Conservation (phyloP, 2,888 invertebrate species). For the Pycnomerus fuliginosus region DNA sequence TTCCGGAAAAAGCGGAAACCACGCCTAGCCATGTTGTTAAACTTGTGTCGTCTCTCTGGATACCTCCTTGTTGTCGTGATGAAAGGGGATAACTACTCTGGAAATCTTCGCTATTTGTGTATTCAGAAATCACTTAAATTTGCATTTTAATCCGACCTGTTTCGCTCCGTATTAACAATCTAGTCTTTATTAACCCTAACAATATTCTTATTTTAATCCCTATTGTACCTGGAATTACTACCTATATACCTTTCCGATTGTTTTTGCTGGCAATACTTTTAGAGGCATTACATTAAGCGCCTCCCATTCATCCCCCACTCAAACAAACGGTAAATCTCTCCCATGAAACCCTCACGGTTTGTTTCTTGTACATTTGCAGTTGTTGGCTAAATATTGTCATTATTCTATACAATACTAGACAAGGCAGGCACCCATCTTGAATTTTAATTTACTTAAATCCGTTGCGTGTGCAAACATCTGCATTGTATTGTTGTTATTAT, state of each 20-base stretch:
- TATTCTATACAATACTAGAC: conserved; percentile 24
- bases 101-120: conserved; percentile 41
- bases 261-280: not conserved
- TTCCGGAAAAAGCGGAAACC: conserved; percentile 45
- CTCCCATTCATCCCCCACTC: conserved; percentile 35
- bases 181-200: no score
- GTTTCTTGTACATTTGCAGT: conserved; percentile 29
- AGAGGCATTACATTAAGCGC: conserved; percentile 23
- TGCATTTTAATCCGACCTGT: conserved; percentile 37
- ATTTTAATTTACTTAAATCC: no score
- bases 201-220: no score
- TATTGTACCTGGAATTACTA: not conserved
- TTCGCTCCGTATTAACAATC: no score
- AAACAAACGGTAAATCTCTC: conserved; percentile 26
- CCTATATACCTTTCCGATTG: not conserved
- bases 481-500: no score
- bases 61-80: conserved; percentile 10
- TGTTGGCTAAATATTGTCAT: conserved; percentile 38
- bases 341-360: conserved; percentile 21
- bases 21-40: conserved; percentile 54
- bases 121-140: conserved; percentile 34
- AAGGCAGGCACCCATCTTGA: no score
- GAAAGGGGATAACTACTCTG: conserved; percentile 38
- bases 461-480: no score
- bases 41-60: conserved; percentile 36